A percentile compares a stretch with the other conserved stretches of the same genome.
Evolutionary conservation across 1,140 invertebrate species (phyloP).

Genomic region (Lamellibrachia luymesi): DNA sequence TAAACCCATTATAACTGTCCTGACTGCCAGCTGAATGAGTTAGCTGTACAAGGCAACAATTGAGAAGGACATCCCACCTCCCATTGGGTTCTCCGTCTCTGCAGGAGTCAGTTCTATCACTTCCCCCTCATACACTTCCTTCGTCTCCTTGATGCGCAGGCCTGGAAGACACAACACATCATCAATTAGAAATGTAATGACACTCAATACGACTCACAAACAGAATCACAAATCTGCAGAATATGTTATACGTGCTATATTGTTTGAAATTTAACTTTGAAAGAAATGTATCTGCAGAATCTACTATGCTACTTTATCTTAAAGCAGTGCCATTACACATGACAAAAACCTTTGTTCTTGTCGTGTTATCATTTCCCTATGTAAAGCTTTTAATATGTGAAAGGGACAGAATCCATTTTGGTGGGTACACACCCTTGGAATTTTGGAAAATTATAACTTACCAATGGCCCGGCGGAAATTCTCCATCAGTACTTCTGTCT

Average conservation of each 20-base stretch:
- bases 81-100: conserved; percentile 95
- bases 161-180: conserved; percentile 37
- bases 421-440: background rate
- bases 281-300: too few relatives aligned
- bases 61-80: conserved; percentile 63
- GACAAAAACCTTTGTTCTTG: too few relatives aligned
- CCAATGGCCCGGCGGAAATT: conserved; percentile 98
- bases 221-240: background rate
- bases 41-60: background rate
- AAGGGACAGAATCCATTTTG: background rate
- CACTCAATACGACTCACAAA: background rate
- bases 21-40: background rate
- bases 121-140: conserved; percentile 99
- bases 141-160: conserved; percentile 78
- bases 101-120: conserved; percentile 95
- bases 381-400: too few relatives aligned
- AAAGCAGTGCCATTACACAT: too few relatives aligned
- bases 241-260: background rate
- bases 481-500: conserved; percentile 99
- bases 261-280: too few relatives aligned
- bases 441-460: conserved; percentile 28
- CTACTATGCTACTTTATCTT: too few relatives aligned
- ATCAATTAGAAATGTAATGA: background rate
- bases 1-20: too few relatives aligned
- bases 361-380: too few relatives aligned